These are phyloP conservation scores for Drosophila kuntzei DNA, from an alignment of 2,888 invertebrate genomes.

Conservation along the genomic window DNA sequence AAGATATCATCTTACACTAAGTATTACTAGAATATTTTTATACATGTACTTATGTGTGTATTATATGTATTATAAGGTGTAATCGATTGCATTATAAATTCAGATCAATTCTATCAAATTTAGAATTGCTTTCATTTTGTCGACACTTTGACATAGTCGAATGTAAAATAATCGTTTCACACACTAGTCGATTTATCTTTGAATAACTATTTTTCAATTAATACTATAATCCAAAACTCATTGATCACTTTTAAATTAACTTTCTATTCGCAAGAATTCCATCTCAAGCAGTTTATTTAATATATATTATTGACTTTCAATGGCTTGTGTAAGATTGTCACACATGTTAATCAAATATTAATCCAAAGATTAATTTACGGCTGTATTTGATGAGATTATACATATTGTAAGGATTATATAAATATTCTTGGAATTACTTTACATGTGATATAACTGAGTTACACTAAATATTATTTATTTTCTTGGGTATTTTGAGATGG, in stretches of 20 bases:
- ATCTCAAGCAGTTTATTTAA: neutral
- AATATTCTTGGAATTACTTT: neutral
- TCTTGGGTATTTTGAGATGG: neutral
- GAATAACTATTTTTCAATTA: neutral
- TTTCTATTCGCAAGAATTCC: neutral
- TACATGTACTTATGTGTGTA: neutral
- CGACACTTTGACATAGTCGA: neutral
- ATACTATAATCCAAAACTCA: neutral
- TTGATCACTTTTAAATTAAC: neutral
- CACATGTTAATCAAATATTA: neutral
- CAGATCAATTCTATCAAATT: neutral
- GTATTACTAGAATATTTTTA: neutral
- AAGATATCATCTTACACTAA: conserved; percentile 11
- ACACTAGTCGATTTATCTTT: neutral
- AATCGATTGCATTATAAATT: neutral
- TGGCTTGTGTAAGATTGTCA: neutral
- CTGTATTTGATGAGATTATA: conserved; percentile 3
- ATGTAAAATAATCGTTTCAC: neutral
- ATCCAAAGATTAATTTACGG: neutral
- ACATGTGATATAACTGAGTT: conserved; percentile 4
- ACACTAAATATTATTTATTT: neutral
- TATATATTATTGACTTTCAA: neutral
- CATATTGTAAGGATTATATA: neutral
- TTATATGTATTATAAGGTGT: neutral
- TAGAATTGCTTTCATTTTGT: neutral